phyloP scores from a whole-genome alignment of 2,888 invertebrate genomes.

The Agrochola macilenta region DNA sequence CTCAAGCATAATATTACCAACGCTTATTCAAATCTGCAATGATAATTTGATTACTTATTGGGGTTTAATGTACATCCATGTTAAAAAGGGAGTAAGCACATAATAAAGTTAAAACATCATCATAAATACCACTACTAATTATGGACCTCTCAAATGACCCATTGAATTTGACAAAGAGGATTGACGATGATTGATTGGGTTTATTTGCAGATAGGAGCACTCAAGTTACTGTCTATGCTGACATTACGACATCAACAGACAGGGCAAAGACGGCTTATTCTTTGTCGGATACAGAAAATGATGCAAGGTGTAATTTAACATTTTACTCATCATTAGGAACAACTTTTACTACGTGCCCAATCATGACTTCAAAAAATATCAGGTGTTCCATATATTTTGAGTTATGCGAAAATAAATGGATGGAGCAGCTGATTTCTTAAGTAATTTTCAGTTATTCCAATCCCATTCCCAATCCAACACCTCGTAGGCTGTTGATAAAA shows the following conservation, averaged over 20 bases:
- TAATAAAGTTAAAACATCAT: background rate
- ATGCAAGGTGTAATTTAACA: background rate
- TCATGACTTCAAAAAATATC: background rate
- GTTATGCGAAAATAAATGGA: background rate
- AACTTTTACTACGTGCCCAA: background rate
- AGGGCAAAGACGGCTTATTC: no score
- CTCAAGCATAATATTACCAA: no score
- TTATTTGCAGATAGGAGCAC: background rate
- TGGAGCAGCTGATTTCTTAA: background rate
- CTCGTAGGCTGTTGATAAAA: background rate
- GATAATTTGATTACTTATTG: background rate
- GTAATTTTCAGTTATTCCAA: background rate
- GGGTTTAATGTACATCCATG: background rate
- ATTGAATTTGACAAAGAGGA: slow-evolving; percentile 26
- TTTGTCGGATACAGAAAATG: background rate
- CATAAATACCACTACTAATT: slow-evolving; percentile 1
- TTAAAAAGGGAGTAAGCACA: background rate
- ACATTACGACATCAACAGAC: no score
- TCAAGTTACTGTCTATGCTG: background rate
- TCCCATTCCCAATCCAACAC: no score
- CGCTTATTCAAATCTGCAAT: background rate
- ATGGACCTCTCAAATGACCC: background rate
- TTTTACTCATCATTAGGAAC: background rate
- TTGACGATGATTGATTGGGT: slow-evolving; percentile 2
- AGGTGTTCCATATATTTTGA: background rate